These are phyloP conservation scores for Rhagium mordax DNA, from an alignment of 2,888 invertebrate species.

Conservation along the genomic window DNA sequence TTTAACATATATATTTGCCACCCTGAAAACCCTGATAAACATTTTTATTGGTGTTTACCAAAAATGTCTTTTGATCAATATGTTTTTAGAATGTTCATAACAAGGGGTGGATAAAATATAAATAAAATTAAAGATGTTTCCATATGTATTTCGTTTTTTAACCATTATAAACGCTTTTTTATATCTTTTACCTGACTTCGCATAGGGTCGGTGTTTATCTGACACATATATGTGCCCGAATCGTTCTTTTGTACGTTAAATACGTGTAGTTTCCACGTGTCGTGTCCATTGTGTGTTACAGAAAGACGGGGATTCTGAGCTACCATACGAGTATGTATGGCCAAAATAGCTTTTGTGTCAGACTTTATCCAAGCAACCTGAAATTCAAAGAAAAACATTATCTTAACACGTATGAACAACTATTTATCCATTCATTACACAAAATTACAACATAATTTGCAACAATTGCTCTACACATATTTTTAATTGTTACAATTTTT, in stretches of 20 bases:
- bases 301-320: conserved; percentile 89
- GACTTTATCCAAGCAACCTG: conserved; percentile 96
- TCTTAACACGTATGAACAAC: not conserved
- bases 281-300: conserved; percentile 93
- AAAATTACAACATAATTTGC: not conserved
- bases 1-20: too few relatives aligned
- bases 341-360: conserved; percentile 90
- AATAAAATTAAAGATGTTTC: not conserved
- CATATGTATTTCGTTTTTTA: conserved; percentile 11
- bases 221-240: conserved; percentile 95
- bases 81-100: too few relatives aligned
- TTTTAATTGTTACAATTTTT: not conserved
- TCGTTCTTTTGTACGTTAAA: conserved; percentile 92
- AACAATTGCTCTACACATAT: not conserved
- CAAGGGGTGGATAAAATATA: not conserved
- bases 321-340: conserved; percentile 92
- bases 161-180: conserved; percentile 3
- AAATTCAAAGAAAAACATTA: conserved; percentile 57
- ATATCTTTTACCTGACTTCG: conserved; percentile 80
- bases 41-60: too few relatives aligned
- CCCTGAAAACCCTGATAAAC: too few relatives aligned
- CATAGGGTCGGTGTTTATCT: conserved; percentile 94
- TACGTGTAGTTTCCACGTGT: conserved; percentile 94
- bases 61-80: too few relatives aligned
- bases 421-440: not conserved